These are phyloP conservation scores for Phrynocephalus vlangalii DNA, from an alignment of 2,797 vertebrate species.

Conservation along the genomic window DNA sequence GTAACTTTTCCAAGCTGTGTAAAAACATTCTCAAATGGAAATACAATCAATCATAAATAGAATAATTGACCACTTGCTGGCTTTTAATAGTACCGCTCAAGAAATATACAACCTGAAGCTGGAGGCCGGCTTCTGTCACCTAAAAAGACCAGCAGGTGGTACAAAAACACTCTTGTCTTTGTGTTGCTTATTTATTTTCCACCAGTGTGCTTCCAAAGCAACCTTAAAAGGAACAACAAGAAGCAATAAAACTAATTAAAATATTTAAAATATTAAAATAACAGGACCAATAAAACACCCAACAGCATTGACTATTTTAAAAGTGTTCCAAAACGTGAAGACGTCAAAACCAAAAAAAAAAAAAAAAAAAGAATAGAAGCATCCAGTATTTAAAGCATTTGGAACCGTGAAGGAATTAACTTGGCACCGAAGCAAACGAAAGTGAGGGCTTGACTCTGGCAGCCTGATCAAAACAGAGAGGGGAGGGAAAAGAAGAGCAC, in stretches of 20 bases:
- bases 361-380: neutral
- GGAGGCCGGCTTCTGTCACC: neutral
- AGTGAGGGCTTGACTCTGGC: neutral
- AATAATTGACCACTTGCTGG: neutral
- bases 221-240: neutral
- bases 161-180: neutral
- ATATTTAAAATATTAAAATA: slow-evolving; percentile 31
- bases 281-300: slow-evolving; percentile 1
- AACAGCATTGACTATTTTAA: slow-evolving; percentile 28
- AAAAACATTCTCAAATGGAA: too few species aligned
- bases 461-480: neutral
- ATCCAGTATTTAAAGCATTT: slow-evolving; percentile 22
- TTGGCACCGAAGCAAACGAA: neutral
- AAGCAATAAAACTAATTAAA: slow-evolving; percentile 23
- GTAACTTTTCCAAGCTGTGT: too few species aligned
- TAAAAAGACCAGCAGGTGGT: neutral
- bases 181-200: neutral
- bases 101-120: neutral
- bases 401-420: neutral
- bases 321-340: neutral
- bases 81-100: neutral
- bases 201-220: slow-evolving; percentile 3
- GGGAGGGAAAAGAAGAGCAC: neutral
- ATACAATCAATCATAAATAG: neutral
- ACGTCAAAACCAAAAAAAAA: neutral